Evolutionary conservation across 2,888 invertebrate genomes (phyloP), one percentile per base, ranked within the genome.

Genomic region (Mystacides longicornis): DNA sequence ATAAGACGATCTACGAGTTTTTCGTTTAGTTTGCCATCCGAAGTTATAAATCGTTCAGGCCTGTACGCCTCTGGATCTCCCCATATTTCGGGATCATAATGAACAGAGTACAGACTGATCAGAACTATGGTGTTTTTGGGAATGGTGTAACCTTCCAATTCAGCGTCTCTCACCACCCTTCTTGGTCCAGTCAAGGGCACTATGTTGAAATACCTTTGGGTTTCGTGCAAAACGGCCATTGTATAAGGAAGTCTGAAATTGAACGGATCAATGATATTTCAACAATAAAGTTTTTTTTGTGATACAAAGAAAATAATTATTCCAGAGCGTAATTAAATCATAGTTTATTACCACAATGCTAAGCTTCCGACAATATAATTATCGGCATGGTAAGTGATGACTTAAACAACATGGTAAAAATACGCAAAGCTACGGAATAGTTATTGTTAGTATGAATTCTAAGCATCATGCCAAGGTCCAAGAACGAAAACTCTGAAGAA

Each of bases 31-130:
- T 66, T 65, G 43, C 71, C 71, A 23, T 68, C 59, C 0, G 64
- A 60, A 61, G 74, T 68, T 5, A 86, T 64, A 64, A 85, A 85
- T 60, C 86, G 72, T 64, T 85, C 83, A 0, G 86, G 86, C 2
- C 78, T 71, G 64, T 86, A 86, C 2, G 64, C 67, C 22, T 81
- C 69, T 0, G 86, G 85, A 62, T 86, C 80, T 0, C 71, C 70
- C 80, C 82, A 86, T 56, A 79, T 71, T 1, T 71, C 64, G 22
- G 74, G 67, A 64, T 84, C 80, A 67, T 78, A 75, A 62, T 81
- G 76, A 3, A 83, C 74, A 1, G 80, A 77, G 62, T 78, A 71
- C 18, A 80, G 31, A 50, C 79, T 78, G 1, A 80, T 71, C 7
- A 82, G 64, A 14, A 82, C 64, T 1, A 75, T 74, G 0, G 80